Evolutionary conservation across 2,888 invertebrate genomes (phyloP), one percentile per base, ranked within the genome.

Genomic region (Caradrina kadenii): DNA sequence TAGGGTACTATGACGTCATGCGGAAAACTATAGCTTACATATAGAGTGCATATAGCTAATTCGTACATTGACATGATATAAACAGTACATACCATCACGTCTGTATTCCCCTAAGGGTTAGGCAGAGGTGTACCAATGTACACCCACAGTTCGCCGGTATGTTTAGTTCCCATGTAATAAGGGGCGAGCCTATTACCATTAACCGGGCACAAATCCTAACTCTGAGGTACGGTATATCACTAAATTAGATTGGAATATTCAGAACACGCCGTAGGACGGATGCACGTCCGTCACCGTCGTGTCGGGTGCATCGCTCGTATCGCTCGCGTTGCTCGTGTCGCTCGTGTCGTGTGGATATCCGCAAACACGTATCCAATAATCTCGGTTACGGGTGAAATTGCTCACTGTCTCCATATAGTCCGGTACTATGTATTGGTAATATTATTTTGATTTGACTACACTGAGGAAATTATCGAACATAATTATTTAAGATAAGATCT

Each of bases 181-280:
- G n/a, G n/a, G n/a, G n/a, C n/a, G n/a, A n/a, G n/a, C n/a, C n/a
- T n/a, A n/a, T n/a, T n/a, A n/a, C n/a, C n/a, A n/a, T n/a, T n/a
- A n/a, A n/a, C n/a, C n/a, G n/a, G n/a, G n/a, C n/a, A n/a, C n/a
- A n/a, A n/a, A n/a, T n/a, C n/a, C n/a, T n/a, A n/a, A n/a, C n/a
- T 52, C 39, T 26, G 22, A 48, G 19, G 15, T 45, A 17, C 22
- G 10, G 22, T 45, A 60, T 50, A 22, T 35, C 53, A 67, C 39
- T 60, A 60, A 60, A 79, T 69, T 65, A 60, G 64, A 52, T 10
- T 39, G 59, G 64, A 60, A 69, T 79, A 79, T 74, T 75, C 64
- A 42, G 59, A 53, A 50, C 60, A 56, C 26, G 48, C n/a, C 45
- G 17, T 72, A 11, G 7, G 63, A 67, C 73, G 75, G 77, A 79